Base-by-base conservation (phyloP, 2,888 invertebrate genomes). In the Phortica magna region DNA sequence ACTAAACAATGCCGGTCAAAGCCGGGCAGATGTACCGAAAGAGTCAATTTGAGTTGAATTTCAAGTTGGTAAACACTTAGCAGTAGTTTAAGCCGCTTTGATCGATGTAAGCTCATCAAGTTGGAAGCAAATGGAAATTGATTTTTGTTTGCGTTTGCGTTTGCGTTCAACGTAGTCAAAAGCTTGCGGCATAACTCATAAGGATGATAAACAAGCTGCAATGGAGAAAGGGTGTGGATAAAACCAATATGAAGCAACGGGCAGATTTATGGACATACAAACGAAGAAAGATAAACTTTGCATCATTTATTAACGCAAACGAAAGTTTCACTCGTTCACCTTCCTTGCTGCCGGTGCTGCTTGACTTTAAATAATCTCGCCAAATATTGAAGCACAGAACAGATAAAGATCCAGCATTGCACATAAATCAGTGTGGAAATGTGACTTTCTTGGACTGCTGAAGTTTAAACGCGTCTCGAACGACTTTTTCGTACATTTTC, bases 341-440 rank as follows among this genome's bases (percentile, higher is more conserved):
- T 39, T 67, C 53, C 5, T 17, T 72, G 22, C 48, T 14, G 14
- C 43, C 9, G 31, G 57, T 72, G 41, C 39, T 57, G 53, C 19
- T 88, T 88, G 85, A 87, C 81, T 88, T 81, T 80, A 84, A 87
- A 88, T 88, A 85, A 85, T 88, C 88, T 85, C 81, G 85, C 80
- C 85, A 80, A 87, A 84, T 87, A 87, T 80, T 87, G 82, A 82
- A 82, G 31, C 12, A 14, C 81, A 85, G 31, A 22, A 14, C 81
- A 85, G 85, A 85, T 88, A 88, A 88, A 87, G 75, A 31, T 79
- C 75, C 78, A 85, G 82, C 81, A 83, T 84, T 81, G 80, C 81
- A 80, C 88, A 88, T 85, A 85, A 85, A 85, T 88, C 85, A 85
- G 88, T 81, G 83, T 81, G 82, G 80, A 87, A 88, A 88, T 88